Evolutionary conservation across 1,140 invertebrate species (phyloP).

Genomic region (Trichogramma pretiosum): DNA sequence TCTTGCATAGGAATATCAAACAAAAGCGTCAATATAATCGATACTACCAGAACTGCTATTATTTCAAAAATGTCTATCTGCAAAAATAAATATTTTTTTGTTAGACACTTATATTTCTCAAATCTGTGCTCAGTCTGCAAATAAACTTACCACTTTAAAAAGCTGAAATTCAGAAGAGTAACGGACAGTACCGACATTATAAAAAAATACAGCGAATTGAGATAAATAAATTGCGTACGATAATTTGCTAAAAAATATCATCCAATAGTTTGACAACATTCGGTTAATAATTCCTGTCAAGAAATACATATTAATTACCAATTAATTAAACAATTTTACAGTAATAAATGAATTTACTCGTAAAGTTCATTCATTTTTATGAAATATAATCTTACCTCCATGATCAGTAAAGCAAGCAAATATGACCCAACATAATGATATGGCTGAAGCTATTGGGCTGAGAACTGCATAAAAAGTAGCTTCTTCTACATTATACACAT

Average conservation of each 20-base stretch:
- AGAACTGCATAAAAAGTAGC: slow-evolving; percentile 57
- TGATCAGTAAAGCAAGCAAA: slow-evolving; percentile 53
- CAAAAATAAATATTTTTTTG: slow-evolving; percentile 20
- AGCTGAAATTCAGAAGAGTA: slow-evolving; percentile 49
- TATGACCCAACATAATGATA: slow-evolving; percentile 56
- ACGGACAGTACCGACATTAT: slow-evolving; percentile 50
- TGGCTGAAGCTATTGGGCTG: slow-evolving; percentile 52
- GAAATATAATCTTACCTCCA: slow-evolving; percentile 40
- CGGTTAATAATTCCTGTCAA: slow-evolving; percentile 52
- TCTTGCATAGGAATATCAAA: slow-evolving; percentile 51
- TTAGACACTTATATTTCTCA: neutral
- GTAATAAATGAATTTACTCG: no score
- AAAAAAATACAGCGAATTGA: slow-evolving; percentile 60
- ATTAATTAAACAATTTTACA: slow-evolving; percentile 3
- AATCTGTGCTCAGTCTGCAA: neutral
- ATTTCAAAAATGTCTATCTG: slow-evolving; percentile 40
- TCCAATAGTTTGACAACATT: slow-evolving; percentile 56
- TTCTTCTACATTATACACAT: slow-evolving; percentile 52
- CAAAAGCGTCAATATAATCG: slow-evolving; percentile 42
- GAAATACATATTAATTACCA: neutral
- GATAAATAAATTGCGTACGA: slow-evolving; percentile 68
- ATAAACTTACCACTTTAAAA: slow-evolving; percentile 43
- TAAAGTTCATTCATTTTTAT: neutral
- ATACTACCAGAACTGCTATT: slow-evolving; percentile 29
- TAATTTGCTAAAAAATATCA: slow-evolving; percentile 59